Percentiles rank a stretch among this genome's conserved stretches.
Evolutionary conservation across 2,888 invertebrate species (phyloP).

Genomic region (Watsonalla cultraria): DNA sequence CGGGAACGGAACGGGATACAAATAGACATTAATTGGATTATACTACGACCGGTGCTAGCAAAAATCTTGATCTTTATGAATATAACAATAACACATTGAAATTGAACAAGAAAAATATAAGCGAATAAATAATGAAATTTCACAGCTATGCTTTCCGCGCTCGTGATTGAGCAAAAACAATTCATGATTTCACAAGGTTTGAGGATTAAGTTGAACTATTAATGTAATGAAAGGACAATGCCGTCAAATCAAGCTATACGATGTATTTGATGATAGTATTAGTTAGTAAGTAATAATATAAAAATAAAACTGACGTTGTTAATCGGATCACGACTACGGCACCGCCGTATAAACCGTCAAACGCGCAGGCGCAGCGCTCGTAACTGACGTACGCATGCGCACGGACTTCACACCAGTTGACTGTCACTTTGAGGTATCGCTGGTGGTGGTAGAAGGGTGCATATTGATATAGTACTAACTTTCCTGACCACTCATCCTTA

Average conservation of each 20-base stretch:
- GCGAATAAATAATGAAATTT: constrained; percentile 17
- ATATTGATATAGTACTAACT: constrained; percentile 18
- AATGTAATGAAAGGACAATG: constrained; percentile 10
- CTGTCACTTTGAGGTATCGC: constrained; percentile 37
- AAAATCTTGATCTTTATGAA: constrained; percentile 35
- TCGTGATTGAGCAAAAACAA: constrained; percentile 31
- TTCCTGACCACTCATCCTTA: constrained; percentile 1
- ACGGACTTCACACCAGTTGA: constrained; percentile 60
- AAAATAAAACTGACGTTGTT: constrained; percentile 74
- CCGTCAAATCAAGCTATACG: constrained; percentile 53
- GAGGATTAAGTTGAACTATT: constrained; percentile 5
- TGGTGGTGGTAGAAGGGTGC: constrained; percentile 29
- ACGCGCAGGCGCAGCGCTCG: constrained; percentile 76
- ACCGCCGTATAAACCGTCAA: constrained; percentile 77
- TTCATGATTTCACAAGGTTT: constrained; percentile 22
- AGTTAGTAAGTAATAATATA: constrained; percentile 30
- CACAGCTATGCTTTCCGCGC: constrained; percentile 30
- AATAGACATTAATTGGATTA: constrained; percentile 68
- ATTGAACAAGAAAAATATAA: constrained; percentile 12
- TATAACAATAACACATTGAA: constrained; percentile 9
- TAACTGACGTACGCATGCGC: constrained; percentile 72
- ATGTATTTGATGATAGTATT: constrained; percentile 22
- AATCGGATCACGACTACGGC: constrained; percentile 77
- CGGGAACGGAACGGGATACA: constrained; percentile 61
- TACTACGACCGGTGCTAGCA: constrained; percentile 44